Percentiles rank a stretch among this genome's conserved stretches.
phyloP scores from a whole-genome alignment of 1,140 invertebrate species.

The Drosophila parabipectinata region DNA sequence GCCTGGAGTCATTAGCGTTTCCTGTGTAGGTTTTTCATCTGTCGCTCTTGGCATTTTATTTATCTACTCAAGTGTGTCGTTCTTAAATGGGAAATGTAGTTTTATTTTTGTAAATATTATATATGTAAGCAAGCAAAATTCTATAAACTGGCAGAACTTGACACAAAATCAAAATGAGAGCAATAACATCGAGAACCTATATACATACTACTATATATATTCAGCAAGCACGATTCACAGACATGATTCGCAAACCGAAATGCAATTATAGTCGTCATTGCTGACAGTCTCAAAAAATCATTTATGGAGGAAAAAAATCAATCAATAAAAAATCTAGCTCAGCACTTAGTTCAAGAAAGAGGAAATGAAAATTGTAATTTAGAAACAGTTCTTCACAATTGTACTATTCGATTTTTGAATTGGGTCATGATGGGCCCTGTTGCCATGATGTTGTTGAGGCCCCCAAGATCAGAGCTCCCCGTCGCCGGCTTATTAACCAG shows the following conservation, averaged over 20 bases:
- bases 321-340: slow-evolving; percentile 14
- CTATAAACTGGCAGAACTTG: slow-evolving; percentile 28
- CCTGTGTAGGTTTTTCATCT: slow-evolving; percentile 77
- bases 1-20: slow-evolving; percentile 77
- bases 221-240: slow-evolving; percentile 38
- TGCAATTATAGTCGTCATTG: slow-evolving; percentile 31
- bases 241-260: slow-evolving; percentile 27
- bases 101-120: too few relatives aligned
- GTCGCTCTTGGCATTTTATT: slow-evolving; percentile 31
- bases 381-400: background rate
- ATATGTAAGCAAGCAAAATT: background rate
- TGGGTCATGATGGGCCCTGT: slow-evolving; percentile 45
- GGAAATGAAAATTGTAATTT: background rate
- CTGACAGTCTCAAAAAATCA: slow-evolving; percentile 37
- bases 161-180: slow-evolving; percentile 32
- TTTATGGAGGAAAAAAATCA: background rate
- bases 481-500: slow-evolving; percentile 43
- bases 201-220: slow-evolving; percentile 1
- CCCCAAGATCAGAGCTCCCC: background rate
- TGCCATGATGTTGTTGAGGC: background rate
- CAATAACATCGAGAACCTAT: slow-evolving; percentile 21
- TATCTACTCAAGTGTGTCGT: slow-evolving; percentile 12
- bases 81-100: background rate
- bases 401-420: slow-evolving; percentile 32
- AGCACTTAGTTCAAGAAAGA: slow-evolving; percentile 20